phyloP scores from a whole-genome alignment of 2,888 invertebrate genomes.

The Elmis aenea region DNA sequence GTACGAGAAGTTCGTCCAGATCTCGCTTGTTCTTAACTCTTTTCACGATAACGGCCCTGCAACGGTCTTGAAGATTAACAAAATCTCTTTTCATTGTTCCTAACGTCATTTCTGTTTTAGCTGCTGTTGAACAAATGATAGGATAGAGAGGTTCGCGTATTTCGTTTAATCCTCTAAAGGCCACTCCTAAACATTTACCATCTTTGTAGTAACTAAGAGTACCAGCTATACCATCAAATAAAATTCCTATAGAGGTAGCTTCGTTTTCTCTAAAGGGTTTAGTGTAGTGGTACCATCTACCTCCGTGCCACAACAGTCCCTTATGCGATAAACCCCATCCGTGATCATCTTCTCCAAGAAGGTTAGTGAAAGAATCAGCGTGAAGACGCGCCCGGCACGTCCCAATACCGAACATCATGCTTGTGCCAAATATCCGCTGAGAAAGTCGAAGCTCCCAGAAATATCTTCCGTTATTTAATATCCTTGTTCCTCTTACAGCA shows the following conservation, averaged over 20 bases:
- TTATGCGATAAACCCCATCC: conserved; percentile 73
- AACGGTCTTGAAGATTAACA: conserved; percentile 63
- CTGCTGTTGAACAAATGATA: conserved; percentile 67
- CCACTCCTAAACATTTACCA: conserved; percentile 63
- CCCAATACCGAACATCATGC: conserved; percentile 72
- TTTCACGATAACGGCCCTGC: conserved; percentile 58
- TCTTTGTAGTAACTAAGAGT: conserved; percentile 69
- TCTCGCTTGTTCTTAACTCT: conserved; percentile 49
- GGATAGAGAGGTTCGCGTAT: conserved; percentile 62
- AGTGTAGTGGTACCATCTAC: conserved; percentile 58
- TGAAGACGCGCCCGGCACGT: conserved; percentile 49
- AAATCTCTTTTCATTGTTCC: conserved; percentile 57
- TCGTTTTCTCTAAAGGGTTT: conserved; percentile 66
- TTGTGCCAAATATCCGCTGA: conserved; percentile 65
- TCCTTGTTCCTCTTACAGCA: conserved; percentile 60
- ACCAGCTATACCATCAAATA: conserved; percentile 64
- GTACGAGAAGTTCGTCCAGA: conserved; percentile 54
- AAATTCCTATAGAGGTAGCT: conserved; percentile 60
- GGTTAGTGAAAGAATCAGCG: conserved; percentile 62
- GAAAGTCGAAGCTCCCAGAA: conserved; percentile 64
- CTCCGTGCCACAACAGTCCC: conserved; percentile 64
- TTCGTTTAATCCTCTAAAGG: conserved; percentile 61
- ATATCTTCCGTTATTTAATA: conserved; percentile 59
- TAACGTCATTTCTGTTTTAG: conserved; percentile 68
- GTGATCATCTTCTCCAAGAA: conserved; percentile 64